Base-by-base conservation (phyloP, 53 echinoderm and acorn worm genomes). In the Apostichopus leukothele region DNA sequence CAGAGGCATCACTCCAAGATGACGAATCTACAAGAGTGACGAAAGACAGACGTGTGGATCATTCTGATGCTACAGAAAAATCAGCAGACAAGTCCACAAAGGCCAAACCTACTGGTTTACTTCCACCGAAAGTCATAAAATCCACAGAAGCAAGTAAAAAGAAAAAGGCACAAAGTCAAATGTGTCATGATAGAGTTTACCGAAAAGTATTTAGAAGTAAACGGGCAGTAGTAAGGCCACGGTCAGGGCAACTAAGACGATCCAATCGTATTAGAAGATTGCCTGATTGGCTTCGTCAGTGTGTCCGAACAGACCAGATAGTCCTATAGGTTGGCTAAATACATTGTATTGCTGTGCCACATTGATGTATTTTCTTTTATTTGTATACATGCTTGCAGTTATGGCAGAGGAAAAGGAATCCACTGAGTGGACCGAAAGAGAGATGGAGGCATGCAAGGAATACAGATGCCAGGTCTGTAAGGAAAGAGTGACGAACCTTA, bases 401-500 rank as follows among this genome's bases (percentile, higher is more conserved):
- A 75, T 75, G 75, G 75, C 75, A 18, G 75, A 27, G 5, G 75
- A 75, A n/a, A 52, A 55, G 7, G 53, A 80, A 7, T 5, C 5
- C 4, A 0, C 27, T 27, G 80, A 80, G 14, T 53, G 51, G 80
- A 39, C 6, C 10, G 80, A 80, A 5, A n/a, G 9, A 50, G 80
- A 80, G 12, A 51, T 80, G 5, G 80, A 80, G 5, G 52, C 6
- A 4, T 50, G 80, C 14, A 80, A 6, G 52, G 80, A 80, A 39
- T 80, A 80, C 52, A 13, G 81, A 53, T 80, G 81, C 39, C 21
- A 50, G 51, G 39, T 80, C 9, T 80, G 81, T 50, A 80, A 52
- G 51, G 50, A 80, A 14, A 21, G 81, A 6, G 0, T 80, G 52
- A 13, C 12, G 27, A 52, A 39, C 3, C 13, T 10, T 5, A 53